Conservation (phyloP, 2,113 vertebrate species). For the Catharus bicknelli region DNA sequence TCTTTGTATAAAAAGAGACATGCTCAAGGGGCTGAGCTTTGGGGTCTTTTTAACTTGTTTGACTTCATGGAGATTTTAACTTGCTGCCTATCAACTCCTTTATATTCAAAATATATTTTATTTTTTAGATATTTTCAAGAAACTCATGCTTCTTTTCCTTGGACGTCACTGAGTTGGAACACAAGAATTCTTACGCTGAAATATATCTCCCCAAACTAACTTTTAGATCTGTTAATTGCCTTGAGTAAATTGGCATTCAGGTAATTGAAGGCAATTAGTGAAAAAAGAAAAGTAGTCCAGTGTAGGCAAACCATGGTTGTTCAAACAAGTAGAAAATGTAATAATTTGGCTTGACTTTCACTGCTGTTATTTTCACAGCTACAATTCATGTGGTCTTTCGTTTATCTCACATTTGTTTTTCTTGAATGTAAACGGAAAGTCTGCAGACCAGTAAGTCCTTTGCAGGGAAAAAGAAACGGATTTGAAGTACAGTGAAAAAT, state of each 20-base stretch:
- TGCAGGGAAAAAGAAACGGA: neutral
- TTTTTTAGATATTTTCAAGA: neutral
- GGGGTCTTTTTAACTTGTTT: accelerated
- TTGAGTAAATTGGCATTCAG: neutral
- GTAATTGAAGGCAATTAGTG: constrained; percentile 16
- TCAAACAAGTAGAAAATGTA: neutral
- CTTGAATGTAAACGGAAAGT: neutral
- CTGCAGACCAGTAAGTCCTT: neutral
- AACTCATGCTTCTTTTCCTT: neutral
- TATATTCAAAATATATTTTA: neutral
- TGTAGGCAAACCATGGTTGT: neutral
- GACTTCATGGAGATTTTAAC: neutral
- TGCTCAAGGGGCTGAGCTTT: neutral
- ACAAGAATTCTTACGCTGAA: neutral
- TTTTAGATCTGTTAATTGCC: neutral
- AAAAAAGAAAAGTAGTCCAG: neutral
- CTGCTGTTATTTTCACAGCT: neutral
- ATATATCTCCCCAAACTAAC: neutral
- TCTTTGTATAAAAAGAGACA: neutral
- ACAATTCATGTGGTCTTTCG: neutral
- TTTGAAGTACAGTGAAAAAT: neutral
- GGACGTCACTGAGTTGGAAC: neutral
- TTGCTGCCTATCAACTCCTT: neutral
- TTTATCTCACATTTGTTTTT: neutral
- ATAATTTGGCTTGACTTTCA: neutral